A percentile compares a stretch with the other conserved stretches of the same genome.
Conservation (phyloP, 1,140 invertebrate genomes). For the Gerris buenoi region DNA sequence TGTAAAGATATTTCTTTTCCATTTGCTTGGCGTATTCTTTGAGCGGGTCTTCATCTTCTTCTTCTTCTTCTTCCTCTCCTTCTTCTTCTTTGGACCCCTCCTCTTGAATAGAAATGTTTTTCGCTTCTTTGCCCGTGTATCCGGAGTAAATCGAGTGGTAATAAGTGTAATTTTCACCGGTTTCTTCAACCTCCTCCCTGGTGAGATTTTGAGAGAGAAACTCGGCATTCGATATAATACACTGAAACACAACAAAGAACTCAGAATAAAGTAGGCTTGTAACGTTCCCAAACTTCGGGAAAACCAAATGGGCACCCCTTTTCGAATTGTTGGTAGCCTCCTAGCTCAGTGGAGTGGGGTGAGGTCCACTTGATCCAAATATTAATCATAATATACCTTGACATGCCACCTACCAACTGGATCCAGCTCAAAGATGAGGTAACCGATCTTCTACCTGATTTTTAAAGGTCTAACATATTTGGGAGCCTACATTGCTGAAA, state of each 20-base stretch:
- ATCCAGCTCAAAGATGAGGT: no score
- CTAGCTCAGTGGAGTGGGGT: no score
- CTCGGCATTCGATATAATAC: constrained; percentile 54
- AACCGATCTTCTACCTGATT: neutral
- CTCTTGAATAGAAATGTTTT: neutral
- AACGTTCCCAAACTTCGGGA: no score
- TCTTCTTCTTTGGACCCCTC: neutral
- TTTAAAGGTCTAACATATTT: neutral
- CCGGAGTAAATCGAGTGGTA: neutral
- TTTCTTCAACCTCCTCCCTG: constrained; percentile 25
- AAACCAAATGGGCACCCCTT: no score
- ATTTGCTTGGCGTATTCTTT: neutral
- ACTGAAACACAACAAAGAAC: no score
- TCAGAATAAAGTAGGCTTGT: no score
- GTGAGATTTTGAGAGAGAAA: constrained; percentile 39
- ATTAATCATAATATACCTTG: no score
- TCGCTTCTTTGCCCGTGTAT: neutral
- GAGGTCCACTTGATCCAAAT: no score
- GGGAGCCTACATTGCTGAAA: neutral
- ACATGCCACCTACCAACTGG: no score
- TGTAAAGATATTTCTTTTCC: constrained; percentile 23
- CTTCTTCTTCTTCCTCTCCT: constrained; percentile 3
- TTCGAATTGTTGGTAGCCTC: no score
- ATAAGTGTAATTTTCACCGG: constrained; percentile 2
- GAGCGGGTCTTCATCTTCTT: neutral